Evolutionary conservation across 2,888 invertebrate genomes (phyloP).

Genomic region (Drosophila pegasa): DNA sequence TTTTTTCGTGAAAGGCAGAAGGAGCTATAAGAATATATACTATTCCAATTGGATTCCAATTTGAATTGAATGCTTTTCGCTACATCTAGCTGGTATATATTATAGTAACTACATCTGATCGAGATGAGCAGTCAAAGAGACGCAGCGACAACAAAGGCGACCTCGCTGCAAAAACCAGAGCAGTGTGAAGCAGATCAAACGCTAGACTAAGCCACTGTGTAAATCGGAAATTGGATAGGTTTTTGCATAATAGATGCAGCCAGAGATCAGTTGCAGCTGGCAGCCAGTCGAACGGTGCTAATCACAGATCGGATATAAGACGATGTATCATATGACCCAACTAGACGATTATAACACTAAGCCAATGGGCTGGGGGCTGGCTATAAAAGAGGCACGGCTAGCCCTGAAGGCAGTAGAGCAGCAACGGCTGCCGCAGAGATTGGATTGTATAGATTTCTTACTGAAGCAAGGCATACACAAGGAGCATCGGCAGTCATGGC

Average conservation of each 20-base stretch:
- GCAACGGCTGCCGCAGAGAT: slow-evolving; percentile 28
- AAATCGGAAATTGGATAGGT: slow-evolving; percentile 60
- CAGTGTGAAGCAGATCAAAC: slow-evolving; percentile 63
- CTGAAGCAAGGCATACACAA: neutral
- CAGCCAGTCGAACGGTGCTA: slow-evolving; percentile 37
- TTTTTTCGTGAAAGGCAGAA: no score
- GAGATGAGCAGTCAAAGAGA: slow-evolving; percentile 9
- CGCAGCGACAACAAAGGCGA: slow-evolving; percentile 5
- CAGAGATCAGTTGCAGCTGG: slow-evolving; percentile 61
- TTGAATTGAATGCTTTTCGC: neutral
- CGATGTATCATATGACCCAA: slow-evolving; percentile 43
- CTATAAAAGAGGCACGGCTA: slow-evolving; percentile 45
- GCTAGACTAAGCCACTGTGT: slow-evolving; percentile 53
- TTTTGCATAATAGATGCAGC: slow-evolving; percentile 70
- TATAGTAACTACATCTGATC: neutral
- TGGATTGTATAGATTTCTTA: slow-evolving; percentile 45
- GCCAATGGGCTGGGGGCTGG: no score
- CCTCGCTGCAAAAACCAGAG: slow-evolving; percentile 58
- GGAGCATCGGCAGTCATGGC: slow-evolving; percentile 32
- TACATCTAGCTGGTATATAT: neutral
- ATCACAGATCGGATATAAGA: slow-evolving; percentile 61
- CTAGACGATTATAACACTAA: slow-evolving; percentile 19
- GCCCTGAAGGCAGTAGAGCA: slow-evolving; percentile 37
- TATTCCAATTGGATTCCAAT: neutral
- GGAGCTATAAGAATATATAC: neutral